phyloP scores from a whole-genome alignment of 2,797 vertebrate species.

The Gephyroberyx darwinii region DNA sequence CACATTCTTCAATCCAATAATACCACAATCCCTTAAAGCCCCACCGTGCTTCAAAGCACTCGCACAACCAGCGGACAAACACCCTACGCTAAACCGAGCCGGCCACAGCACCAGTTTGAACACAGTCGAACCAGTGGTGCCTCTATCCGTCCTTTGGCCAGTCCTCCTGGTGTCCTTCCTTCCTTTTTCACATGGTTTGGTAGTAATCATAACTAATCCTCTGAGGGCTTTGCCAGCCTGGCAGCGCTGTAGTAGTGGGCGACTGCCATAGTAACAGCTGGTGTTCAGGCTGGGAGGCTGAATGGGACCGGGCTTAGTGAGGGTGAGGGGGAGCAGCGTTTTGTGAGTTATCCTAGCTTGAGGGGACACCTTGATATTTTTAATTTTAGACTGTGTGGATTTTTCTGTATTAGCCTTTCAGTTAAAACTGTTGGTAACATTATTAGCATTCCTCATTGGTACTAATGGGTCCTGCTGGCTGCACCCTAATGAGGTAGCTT shows the following conservation, averaged over 20 bases:
- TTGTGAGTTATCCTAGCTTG: neutral
- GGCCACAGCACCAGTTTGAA: neutral
- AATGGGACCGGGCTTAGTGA: conserved; percentile 20
- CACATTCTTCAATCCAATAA: conserved; percentile 57
- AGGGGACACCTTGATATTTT: neutral
- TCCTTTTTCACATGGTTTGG: conserved; percentile 4
- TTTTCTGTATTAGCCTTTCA: neutral
- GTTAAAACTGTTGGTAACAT: neutral
- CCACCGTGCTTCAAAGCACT: conserved; percentile 14
- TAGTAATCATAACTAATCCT: conserved; percentile 50
- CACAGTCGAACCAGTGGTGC: neutral
- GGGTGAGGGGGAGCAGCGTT: conserved; percentile 6
- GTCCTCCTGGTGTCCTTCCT: neutral
- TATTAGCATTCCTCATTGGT: conserved; percentile 2
- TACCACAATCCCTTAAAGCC: conserved; percentile 47
- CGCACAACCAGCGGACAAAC: conserved; percentile 22
- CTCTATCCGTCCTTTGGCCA: neutral
- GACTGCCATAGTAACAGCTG: conserved; percentile 53
- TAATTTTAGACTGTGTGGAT: neutral
- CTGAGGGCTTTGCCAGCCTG: conserved; percentile 19
- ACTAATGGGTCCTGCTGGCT: neutral
- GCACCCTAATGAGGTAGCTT: conserved; percentile 2
- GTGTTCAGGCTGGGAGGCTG: conserved; percentile 33
- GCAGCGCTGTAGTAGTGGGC: conserved; percentile 4
- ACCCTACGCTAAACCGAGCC: neutral